Evolutionary conservation across 2,797 vertebrate genomes (phyloP), one percentile per base, ranked within the genome.

Genomic region (Gallinago nigripennis): DNA sequence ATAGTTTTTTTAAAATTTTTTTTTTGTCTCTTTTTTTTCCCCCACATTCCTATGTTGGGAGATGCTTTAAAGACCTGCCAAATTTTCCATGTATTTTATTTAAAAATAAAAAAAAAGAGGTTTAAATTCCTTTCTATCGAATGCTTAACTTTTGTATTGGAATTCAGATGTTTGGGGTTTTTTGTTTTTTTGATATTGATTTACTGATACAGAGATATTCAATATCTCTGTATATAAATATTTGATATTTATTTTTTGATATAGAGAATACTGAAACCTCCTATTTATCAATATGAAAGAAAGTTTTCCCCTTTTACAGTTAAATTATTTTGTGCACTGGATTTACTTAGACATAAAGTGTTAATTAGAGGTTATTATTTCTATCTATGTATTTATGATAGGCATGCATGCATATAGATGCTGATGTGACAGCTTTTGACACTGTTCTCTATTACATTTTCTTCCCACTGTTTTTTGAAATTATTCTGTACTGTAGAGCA

Each of bases 291-390:
- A 11, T 35, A 48, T 21, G 51, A 77, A 82, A 48, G 25, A 14
- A 94, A 65, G 17, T 50, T 84, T 77, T 79, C 27, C 17, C 12
- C 28, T 72, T 68, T 57, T 41, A 8, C 33, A 45, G 57, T 16
- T 24, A 69, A 85, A 79, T 7, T 43, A 8, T 53, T 88, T 78
- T 64, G 11, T 64, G 17, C 71, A 35, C 68, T 88, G 56, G 18
- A 33, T 89, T 82, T 69, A n/a, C 54, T 86, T 48, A 43, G 41
- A 14, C 23, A 10, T 30, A 53, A 85, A 80, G 39, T 82, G 43
- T n/a, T 83, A 94, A 80, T 53, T 81, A 57, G 48, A 87, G 76
- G 53, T 35, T 94, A 33, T 60, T 66, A 90, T 88, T 92, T 81
- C 65, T 43, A 68, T 79, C 31, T 71, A 10, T 1, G 1, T 30